These are phyloP conservation scores for Sylvicola fuscatus DNA, from an alignment of 2,888 invertebrate species.

Conservation along the genomic window DNA sequence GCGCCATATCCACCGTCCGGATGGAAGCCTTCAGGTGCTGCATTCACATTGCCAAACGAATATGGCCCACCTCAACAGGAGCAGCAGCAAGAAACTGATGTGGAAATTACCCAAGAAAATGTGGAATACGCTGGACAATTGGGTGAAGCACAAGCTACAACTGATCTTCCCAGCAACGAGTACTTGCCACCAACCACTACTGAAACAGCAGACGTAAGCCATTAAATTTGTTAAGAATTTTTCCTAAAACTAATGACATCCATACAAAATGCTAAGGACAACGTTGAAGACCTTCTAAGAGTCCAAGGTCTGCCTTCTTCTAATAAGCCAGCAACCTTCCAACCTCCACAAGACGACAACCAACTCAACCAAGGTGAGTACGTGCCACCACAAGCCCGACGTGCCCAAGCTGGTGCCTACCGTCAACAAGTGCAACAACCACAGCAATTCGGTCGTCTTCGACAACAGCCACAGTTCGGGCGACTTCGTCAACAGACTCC, in stretches of 20 bases:
- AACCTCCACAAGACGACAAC: constrained; percentile 1
- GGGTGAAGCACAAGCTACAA: constrained; percentile 7
- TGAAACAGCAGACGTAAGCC: neutral
- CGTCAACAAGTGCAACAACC: constrained; percentile 3
- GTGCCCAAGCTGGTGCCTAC: constrained; percentile 2
- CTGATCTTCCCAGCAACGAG: constrained; percentile 10
- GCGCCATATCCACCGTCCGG: constrained; percentile 22
- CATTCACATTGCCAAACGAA: constrained; percentile 20
- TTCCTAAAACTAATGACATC: neutral
- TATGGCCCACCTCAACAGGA: constrained; percentile 11
- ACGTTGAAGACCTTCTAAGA: constrained; percentile 6
- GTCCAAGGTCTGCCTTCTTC: constrained; percentile 10
- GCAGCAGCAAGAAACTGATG: constrained; percentile 7
- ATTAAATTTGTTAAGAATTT: neutral
- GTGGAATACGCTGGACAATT: constrained; percentile 16
- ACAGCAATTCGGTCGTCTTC: constrained; percentile 1
- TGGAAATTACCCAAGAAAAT: constrained; percentile 15
- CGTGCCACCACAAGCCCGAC: constrained; percentile 4
- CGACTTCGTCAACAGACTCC: neutral
- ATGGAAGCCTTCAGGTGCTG: constrained; percentile 21
- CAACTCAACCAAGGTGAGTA: constrained; percentile 2
- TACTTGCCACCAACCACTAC: constrained; percentile 13
- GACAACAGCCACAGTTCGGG: constrained; percentile 1
- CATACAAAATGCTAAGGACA: neutral
- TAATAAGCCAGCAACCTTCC: constrained; percentile 1